Percentiles rank a stretch among this genome's conserved stretches.
phyloP scores from a whole-genome alignment of 2,888 invertebrate species.

The Melinaea menophilus region DNA sequence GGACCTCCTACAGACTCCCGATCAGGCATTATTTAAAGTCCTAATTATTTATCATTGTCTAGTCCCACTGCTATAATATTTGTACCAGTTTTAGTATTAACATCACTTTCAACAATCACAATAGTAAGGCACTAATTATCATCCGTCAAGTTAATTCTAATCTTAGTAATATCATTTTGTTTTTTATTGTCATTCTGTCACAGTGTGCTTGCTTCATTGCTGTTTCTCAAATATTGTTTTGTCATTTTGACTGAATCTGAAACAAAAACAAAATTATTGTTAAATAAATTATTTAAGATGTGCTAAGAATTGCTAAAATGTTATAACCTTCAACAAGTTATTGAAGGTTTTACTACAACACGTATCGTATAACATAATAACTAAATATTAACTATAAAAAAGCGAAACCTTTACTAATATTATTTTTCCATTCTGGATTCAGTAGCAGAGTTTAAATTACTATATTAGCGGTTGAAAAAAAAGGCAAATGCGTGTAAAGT shows the following conservation, averaged over 20 bases:
- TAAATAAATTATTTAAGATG: conserved; percentile 28
- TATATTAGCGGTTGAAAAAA: conserved; percentile 45
- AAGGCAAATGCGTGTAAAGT: conserved; percentile 49
- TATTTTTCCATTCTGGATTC: conserved; percentile 38
- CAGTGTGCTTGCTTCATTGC: conserved; percentile 40
- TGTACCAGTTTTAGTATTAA: conserved; percentile 24
- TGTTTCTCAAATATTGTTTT: conserved; percentile 21
- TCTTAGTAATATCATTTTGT: conserved; percentile 53
- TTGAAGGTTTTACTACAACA: too few species aligned
- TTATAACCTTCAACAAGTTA: too few species aligned
- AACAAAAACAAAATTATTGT: conserved; percentile 54
- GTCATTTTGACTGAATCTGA: conserved; percentile 52
- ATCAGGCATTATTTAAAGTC: conserved; percentile 73
- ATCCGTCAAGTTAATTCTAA: conserved; percentile 66
- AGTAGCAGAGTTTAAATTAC: conserved; percentile 46
- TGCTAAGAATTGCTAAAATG: too few species aligned
- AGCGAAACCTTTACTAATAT: not conserved
- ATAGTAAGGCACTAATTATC: conserved; percentile 30
- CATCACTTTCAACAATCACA: conserved; percentile 32
- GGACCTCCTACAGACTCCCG: conserved; percentile 76
- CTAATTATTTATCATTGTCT: conserved; percentile 52
- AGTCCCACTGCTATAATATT: conserved; percentile 39
- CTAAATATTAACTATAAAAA: conserved; percentile 14
- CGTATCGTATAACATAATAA: conserved; percentile 8
- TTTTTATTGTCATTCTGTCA: conserved; percentile 48